A percentile compares a stretch with the other conserved stretches of the same genome.
Evolutionary conservation across 2,888 invertebrate species (phyloP).

Genomic region (Phengaris arion): DNA sequence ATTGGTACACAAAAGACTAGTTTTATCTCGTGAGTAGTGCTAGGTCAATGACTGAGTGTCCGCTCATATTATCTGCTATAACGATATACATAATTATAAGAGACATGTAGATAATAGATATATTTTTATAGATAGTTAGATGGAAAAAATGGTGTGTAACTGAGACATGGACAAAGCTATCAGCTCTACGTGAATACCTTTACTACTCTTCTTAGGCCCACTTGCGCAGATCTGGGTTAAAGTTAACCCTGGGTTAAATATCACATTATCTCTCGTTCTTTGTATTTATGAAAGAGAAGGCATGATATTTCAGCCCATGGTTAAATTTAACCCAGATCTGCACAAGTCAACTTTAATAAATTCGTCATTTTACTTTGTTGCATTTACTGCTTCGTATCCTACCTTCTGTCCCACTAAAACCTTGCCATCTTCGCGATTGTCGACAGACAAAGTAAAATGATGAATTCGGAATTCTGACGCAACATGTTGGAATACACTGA

Average conservation of each 20-base stretch:
- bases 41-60: constrained; percentile 24
- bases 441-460: neutral
- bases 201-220: too few relatives aligned
- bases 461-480: neutral
- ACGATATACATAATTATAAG: neutral
- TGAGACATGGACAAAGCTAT: too few relatives aligned
- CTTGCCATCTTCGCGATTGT: neutral
- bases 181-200: too few relatives aligned
- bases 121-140: neutral
- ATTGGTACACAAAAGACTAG: constrained; percentile 21
- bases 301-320: neutral
- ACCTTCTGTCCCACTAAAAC: neutral
- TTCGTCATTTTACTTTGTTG: neutral
- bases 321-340: neutral
- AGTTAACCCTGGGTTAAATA: too few relatives aligned
- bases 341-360: neutral
- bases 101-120: neutral
- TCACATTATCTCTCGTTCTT: too few relatives aligned
- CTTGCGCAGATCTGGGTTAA: too few relatives aligned
- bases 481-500: neutral
- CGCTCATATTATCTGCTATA: constrained; percentile 13
- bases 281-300: too few relatives aligned
- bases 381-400: neutral
- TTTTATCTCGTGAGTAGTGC: constrained; percentile 25
- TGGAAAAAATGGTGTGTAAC: too few relatives aligned